Conservation (phyloP, 1,140 invertebrate species). For the Alviniconcha marisindica region DNA sequence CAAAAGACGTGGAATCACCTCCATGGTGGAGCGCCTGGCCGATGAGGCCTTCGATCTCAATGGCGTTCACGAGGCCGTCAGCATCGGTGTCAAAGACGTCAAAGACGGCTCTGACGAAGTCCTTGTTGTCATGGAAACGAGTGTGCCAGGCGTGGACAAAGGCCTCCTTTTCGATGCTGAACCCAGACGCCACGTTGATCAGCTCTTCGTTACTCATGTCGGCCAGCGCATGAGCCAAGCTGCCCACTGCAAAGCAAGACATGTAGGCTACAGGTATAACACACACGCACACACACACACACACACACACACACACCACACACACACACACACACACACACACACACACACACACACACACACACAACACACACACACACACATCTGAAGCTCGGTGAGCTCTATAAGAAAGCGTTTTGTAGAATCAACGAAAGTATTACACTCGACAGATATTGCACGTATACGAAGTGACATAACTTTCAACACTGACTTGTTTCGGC, state of each 20-base stretch:
- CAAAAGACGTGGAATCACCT: not conserved
- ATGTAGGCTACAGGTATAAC: no score
- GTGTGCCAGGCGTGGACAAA: not conserved
- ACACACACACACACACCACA: no score
- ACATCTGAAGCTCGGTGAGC: no score
- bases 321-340: no score
- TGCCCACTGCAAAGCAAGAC: not conserved
- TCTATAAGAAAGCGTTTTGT: no score
- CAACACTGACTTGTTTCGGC: no score
- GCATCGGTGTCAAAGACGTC: not conserved
- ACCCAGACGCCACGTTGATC: not conserved
- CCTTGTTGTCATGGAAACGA: not conserved
- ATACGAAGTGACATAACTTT: no score
- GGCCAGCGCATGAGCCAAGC: not conserved
- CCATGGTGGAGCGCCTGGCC: not conserved
- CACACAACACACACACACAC: no score
- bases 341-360: no score
- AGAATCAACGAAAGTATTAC: no score
- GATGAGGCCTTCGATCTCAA: not conserved
- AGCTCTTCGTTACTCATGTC: conserved; percentile 4
- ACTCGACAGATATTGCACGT: no score
- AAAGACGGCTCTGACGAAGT: not conserved
- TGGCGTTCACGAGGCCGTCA: not conserved
- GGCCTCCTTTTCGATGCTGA: not conserved
- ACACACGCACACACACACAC: no score